A percentile compares a stretch with the other conserved stretches of the same genome.
Evolutionary conservation across 2,113 vertebrate genomes (phyloP).

Genomic region (Atractosteus spatula): DNA sequence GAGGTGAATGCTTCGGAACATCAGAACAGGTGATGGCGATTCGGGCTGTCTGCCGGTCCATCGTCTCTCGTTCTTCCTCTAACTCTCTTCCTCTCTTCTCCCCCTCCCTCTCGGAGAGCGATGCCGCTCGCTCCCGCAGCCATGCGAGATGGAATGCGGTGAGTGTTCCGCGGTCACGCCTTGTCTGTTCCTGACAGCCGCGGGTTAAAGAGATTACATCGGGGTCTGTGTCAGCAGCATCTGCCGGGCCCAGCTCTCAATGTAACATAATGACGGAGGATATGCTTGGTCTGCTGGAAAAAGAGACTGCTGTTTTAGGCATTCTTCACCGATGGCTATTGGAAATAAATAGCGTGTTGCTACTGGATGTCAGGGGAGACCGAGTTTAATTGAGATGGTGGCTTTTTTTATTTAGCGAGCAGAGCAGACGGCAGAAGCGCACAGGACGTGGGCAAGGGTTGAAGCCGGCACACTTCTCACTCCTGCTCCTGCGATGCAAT

Average conservation of each 20-base stretch:
- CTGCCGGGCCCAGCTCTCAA: conserved; percentile 70
- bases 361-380: conserved; percentile 39
- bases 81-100: too few relatives aligned
- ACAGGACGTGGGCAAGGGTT: too few relatives aligned
- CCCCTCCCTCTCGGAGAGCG: not conserved
- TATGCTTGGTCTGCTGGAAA: conserved; percentile 72
- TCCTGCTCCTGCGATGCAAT: too few relatives aligned
- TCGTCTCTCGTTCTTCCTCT: too few relatives aligned
- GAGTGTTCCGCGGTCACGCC: conserved; percentile 77
- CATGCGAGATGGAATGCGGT: conserved; percentile 75
- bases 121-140: conserved; percentile 32
- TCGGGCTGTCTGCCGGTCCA: too few relatives aligned
- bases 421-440: too few relatives aligned
- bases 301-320: conserved; percentile 66
- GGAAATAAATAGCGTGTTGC: conserved; percentile 38
- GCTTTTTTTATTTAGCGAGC: conserved; percentile 12
- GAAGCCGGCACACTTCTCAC: too few relatives aligned
- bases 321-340: conserved; percentile 37
- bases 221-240: conserved; percentile 79
- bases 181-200: conserved; percentile 72
- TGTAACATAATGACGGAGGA: conserved; percentile 81
- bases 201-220: conserved; percentile 94
- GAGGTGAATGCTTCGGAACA: too few relatives aligned
- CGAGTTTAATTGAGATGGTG: conserved; percentile 26
- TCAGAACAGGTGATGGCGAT: too few relatives aligned